Evolutionary conservation across 2,888 invertebrate genomes (phyloP).

Genomic region (Troilus luridus): DNA sequence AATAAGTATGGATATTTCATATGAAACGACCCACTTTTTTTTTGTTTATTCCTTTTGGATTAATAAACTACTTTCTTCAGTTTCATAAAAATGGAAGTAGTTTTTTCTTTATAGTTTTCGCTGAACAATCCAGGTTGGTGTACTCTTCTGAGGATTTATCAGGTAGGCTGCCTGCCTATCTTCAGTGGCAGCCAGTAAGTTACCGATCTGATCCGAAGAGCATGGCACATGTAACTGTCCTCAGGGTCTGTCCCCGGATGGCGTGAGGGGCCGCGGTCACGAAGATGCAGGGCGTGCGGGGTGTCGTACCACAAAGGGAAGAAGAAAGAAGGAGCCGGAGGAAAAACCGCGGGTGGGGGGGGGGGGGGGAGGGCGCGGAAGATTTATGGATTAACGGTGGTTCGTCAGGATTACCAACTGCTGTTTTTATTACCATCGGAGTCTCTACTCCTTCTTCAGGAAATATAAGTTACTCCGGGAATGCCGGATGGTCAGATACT

Average conservation of each 20-base stretch:
- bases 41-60: no score
- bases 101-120: background rate
- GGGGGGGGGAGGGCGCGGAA: background rate
- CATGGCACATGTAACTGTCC: conserved; percentile 42
- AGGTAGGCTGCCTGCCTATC: background rate
- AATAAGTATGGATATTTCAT: no score
- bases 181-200: conserved; percentile 8
- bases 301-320: conserved; percentile 23
- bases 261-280: conserved; percentile 36
- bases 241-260: background rate
- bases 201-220: conserved; percentile 29
- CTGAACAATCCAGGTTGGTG: background rate
- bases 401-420: conserved; percentile 33
- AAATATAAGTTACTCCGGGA: conserved; percentile 13
- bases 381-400: conserved; percentile 50
- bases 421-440: conserved; percentile 14
- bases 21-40: no score
- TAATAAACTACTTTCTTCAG: no score
- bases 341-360: background rate
- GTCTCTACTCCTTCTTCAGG: background rate
- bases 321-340: background rate
- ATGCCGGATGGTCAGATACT: background rate
- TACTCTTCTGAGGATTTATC: background rate
- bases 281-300: conserved; percentile 45
- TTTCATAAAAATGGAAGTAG: background rate